These are phyloP conservation scores for Tetranychus piercei DNA, from an alignment of 2,888 invertebrate species.

Conservation along the genomic window DNA sequence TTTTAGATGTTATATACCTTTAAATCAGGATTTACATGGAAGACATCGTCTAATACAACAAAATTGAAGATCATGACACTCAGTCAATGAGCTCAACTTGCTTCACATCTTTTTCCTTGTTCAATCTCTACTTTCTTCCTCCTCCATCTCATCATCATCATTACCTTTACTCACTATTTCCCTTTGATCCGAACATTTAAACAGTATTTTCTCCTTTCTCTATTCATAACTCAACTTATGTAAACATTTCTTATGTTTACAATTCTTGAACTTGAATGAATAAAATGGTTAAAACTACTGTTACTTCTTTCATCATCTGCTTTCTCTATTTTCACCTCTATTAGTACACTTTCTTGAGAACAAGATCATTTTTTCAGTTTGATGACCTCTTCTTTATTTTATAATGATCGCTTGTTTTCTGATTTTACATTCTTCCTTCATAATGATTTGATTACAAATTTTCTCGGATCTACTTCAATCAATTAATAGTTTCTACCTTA, in stretches of 20 bases:
- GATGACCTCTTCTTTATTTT: neutral
- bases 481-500: no score
- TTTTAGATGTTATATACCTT: no score
- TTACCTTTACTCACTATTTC: neutral
- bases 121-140: neutral
- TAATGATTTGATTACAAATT: neutral
- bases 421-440: neutral
- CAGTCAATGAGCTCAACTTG: neutral
- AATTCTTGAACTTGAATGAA: no score
- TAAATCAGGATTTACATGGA: neutral
- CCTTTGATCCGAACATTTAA: no score
- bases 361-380: neutral
- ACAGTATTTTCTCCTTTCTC: neutral
- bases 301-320: no score
- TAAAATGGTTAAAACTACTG: no score
- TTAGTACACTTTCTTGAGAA: no score
- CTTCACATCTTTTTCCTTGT: neutral
- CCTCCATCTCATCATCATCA: neutral
- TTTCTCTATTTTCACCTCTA: no score
- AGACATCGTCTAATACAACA: neutral
- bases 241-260: neutral
- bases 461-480: no score
- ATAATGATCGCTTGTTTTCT: neutral
- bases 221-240: neutral
- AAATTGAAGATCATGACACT: neutral